A percentile compares a stretch with the other conserved stretches of the same genome.
These are phyloP conservation scores for Mionectes macconnelli DNA, from an alignment of 2,113 vertebrate genomes.

Conservation along the genomic window DNA sequence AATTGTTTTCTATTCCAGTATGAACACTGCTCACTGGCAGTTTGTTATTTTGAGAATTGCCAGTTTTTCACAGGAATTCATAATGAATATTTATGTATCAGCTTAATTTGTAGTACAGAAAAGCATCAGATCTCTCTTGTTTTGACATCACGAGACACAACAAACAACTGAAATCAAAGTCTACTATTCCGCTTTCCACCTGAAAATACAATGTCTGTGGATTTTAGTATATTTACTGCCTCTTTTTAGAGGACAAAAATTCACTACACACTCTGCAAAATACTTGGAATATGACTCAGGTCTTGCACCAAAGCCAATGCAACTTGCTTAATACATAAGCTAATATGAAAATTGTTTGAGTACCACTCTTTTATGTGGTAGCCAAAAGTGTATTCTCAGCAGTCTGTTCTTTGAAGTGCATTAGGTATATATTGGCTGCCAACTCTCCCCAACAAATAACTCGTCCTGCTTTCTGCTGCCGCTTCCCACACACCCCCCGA, in stretches of 20 bases:
- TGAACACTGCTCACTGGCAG: not conserved
- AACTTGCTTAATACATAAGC: not conserved
- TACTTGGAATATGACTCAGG: not conserved
- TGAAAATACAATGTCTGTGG: not conserved
- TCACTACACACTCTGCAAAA: not conserved
- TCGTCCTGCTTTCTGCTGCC: not conserved
- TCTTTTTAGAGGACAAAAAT: not conserved
- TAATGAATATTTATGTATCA: not conserved
- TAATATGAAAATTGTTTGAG: not conserved
- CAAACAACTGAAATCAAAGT: not conserved
- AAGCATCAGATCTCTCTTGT: not conserved
- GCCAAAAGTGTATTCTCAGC: not conserved
- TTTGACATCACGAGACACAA: not conserved
- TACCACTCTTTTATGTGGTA: not conserved
- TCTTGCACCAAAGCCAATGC: not conserved
- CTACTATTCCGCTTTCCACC: not conserved
- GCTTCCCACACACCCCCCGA: not conserved
- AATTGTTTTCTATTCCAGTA: not conserved
- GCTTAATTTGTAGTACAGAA: not conserved
- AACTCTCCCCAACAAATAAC: not conserved
- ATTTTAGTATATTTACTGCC: not conserved
- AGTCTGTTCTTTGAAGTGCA: not conserved
- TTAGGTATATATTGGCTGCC: not conserved
- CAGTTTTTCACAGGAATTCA: not conserved
- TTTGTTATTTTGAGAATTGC: not conserved